Evolutionary conservation across 2,797 vertebrate species (phyloP).

Genomic region (Austrolebias charrua): DNA sequence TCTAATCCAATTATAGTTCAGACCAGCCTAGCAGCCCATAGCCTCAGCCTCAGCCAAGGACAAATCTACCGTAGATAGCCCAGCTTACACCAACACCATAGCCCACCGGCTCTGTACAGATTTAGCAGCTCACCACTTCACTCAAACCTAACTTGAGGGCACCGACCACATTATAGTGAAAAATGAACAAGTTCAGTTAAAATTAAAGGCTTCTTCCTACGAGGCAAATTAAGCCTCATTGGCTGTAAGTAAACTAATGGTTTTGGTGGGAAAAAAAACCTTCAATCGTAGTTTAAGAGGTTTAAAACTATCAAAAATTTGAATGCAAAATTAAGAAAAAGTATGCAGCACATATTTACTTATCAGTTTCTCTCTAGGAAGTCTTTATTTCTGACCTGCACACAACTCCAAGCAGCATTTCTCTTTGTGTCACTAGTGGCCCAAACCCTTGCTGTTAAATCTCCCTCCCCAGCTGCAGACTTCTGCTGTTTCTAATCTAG

Average conservation of each 20-base stretch:
- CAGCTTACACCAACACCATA: slow-evolving; percentile 33
- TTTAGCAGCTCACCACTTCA: slow-evolving; percentile 41
- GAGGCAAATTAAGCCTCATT: slow-evolving; percentile 20
- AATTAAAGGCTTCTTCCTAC: slow-evolving; percentile 21
- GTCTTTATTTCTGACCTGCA: slow-evolving; percentile 8
- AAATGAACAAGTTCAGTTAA: slow-evolving; percentile 7
- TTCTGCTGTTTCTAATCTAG: slow-evolving; percentile 64
- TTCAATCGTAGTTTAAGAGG: slow-evolving; percentile 15
- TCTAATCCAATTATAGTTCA: slow-evolving; percentile 77
- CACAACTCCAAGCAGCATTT: slow-evolving; percentile 29
- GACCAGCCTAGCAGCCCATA: slow-evolving; percentile 58
- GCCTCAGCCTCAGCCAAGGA: slow-evolving; percentile 66
- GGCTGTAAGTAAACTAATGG: slow-evolving; percentile 1
- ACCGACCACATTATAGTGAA: slow-evolving; percentile 23
- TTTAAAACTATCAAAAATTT: background rate
- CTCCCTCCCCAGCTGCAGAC: slow-evolving; percentile 49
- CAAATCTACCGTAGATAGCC: slow-evolving; percentile 54
- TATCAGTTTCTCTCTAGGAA: background rate
- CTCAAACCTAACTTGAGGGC: slow-evolving; percentile 28
- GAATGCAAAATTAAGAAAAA: too few relatives aligned
- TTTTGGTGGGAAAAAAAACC: slow-evolving; percentile 5
- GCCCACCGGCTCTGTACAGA: slow-evolving; percentile 52
- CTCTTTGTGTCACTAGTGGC: slow-evolving; percentile 11
- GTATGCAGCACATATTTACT: background rate
- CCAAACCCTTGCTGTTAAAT: slow-evolving; percentile 50